These are phyloP conservation scores for Pocillopora verrucosa DNA, from an alignment of 64 coral and sea anemone species.

Conservation along the genomic window DNA sequence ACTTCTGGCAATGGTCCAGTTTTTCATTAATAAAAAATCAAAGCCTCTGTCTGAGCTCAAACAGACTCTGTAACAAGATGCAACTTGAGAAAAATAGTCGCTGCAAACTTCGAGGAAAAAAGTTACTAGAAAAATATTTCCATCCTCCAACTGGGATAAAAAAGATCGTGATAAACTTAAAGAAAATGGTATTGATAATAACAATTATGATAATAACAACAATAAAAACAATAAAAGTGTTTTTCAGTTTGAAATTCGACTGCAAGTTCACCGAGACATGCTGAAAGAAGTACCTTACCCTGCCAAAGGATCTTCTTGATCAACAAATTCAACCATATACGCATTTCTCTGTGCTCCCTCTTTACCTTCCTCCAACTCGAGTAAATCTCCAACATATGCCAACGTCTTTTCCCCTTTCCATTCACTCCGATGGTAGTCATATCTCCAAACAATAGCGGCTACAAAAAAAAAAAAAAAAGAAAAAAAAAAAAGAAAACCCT, in stretches of 20 bases:
- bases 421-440: constrained; percentile 31
- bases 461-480: constrained; percentile 5
- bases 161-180: too few species aligned
- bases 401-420: constrained; percentile 69
- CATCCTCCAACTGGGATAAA: too few species aligned
- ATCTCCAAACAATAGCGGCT: constrained; percentile 75
- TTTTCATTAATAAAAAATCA: not conserved
- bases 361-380: constrained; percentile 69
- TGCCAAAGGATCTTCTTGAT: constrained; percentile 90
- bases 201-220: too few species aligned
- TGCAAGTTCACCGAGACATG: too few species aligned
- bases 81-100: not conserved
- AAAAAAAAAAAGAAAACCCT: not conserved
- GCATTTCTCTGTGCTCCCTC: constrained; percentile 89
- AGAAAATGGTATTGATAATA: too few species aligned
- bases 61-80: not conserved
- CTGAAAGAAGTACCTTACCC: constrained; percentile 27
- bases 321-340: constrained; percentile 85
- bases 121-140: too few species aligned
- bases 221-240: too few species aligned
- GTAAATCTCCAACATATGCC: constrained; percentile 68
- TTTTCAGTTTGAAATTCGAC: too few species aligned
- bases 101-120: too few species aligned
- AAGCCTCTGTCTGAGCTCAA: not conserved
- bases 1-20: too few species aligned